These are phyloP conservation scores for Plagodis dolabraria DNA, from an alignment of 2,888 invertebrate genomes.

Conservation along the genomic window DNA sequence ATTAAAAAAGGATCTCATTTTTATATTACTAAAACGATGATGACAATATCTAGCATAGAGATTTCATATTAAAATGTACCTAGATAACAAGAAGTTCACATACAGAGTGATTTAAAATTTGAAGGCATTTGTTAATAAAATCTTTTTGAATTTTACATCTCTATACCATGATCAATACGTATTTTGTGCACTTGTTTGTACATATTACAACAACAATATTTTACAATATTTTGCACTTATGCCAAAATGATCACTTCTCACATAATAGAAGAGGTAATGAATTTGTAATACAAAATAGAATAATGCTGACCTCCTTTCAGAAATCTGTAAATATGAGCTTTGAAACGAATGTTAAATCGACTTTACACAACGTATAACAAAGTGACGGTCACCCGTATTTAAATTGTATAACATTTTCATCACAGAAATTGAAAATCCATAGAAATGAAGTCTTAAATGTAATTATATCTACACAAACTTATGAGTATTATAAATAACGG, in stretches of 20 bases:
- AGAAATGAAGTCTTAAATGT: constrained; percentile 57
- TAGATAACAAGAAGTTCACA: constrained; percentile 14
- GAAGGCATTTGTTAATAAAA: constrained; percentile 30
- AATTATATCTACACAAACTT: constrained; percentile 75
- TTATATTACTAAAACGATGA: too few species aligned
- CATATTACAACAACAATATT: constrained; percentile 17
- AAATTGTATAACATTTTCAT: constrained; percentile 50
- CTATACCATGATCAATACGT: constrained; percentile 1
- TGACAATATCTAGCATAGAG: constrained; percentile 25
- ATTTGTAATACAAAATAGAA: constrained; percentile 22
- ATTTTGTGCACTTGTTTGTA: constrained; percentile 30
- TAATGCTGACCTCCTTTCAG: constrained; percentile 35
- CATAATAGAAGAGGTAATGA: constrained; percentile 22
- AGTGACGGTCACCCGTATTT: constrained; percentile 36
- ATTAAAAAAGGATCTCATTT: too few species aligned
- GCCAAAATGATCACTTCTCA: constrained; percentile 13
- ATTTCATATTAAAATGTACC: constrained; percentile 23
- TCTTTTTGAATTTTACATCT: constrained; percentile 18
- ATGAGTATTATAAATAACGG: constrained; percentile 84
- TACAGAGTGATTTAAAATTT: constrained; percentile 29
- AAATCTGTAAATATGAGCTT: constrained; percentile 24
- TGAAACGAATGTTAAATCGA: constrained; percentile 27
- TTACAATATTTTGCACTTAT: constrained; percentile 7
- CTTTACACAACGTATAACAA: constrained; percentile 35
- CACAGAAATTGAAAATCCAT: constrained; percentile 60